Evolutionary conservation across 2,113 vertebrate genomes (phyloP).

Genomic region (Ictidomys tridecemlineatus): DNA sequence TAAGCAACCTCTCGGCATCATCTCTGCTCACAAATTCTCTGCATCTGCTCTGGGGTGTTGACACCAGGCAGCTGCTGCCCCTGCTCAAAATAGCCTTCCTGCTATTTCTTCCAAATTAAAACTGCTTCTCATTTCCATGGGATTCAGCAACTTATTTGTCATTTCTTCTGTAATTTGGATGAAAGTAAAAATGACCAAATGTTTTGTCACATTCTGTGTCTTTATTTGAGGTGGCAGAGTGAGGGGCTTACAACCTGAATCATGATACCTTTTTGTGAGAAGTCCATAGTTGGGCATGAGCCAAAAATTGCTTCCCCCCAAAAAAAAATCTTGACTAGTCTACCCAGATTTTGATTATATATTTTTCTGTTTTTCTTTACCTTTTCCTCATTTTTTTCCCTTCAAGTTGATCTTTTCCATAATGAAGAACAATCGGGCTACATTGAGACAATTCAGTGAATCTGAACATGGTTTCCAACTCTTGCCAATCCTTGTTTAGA

Average conservation of each 20-base stretch:
- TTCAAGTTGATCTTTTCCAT: background rate
- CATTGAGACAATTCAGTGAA: background rate
- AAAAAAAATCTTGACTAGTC: background rate
- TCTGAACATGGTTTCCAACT: background rate
- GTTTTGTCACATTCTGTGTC: background rate
- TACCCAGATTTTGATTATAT: background rate
- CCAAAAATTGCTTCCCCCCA: background rate
- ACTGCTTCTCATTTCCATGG: background rate
- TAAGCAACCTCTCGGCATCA: background rate
- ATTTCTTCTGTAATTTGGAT: background rate
- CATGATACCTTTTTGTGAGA: background rate
- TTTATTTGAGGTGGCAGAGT: background rate
- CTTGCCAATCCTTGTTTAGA: background rate
- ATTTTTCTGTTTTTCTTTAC: background rate
- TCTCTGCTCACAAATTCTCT: background rate
- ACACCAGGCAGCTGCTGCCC: background rate
- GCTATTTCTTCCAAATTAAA: background rate
- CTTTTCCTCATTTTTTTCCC: background rate
- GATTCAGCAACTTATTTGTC: background rate
- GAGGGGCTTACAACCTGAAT: background rate
- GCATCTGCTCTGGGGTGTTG: background rate
- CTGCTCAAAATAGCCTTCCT: conserved; percentile 9
- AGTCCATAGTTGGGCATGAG: background rate
- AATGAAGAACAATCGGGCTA: background rate
- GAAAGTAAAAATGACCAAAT: background rate